Conservation (phyloP, 2,888 invertebrate species). For the Neoaliturus tenellus region DNA sequence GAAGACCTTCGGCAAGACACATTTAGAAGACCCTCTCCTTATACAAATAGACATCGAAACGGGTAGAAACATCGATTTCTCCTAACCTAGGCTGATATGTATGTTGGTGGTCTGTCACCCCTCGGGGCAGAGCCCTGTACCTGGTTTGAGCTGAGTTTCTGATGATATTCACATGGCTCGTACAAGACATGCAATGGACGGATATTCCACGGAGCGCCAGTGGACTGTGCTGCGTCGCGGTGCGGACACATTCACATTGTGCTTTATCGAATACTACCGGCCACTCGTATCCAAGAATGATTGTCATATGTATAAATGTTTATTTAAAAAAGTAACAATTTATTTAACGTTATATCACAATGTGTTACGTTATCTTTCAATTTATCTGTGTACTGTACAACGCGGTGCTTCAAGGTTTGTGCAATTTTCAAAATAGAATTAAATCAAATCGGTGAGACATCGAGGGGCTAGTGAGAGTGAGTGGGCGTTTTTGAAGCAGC, state of each 20-base stretch:
- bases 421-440: conserved; percentile 36
- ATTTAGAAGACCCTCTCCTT: conserved; percentile 55
- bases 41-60: conserved; percentile 57
- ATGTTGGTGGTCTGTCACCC: conserved; percentile 65
- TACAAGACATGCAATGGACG: conserved; percentile 65
- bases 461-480: conserved; percentile 41
- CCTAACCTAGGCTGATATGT: conserved; percentile 66
- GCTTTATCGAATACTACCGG: conserved; percentile 45
- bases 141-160: conserved; percentile 66
- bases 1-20: conserved; percentile 52
- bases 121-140: conserved; percentile 64
- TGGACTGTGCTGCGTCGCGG: conserved; percentile 46
- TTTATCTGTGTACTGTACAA: conserved; percentile 40
- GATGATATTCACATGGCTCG: conserved; percentile 59
- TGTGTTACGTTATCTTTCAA: conserved; percentile 38
- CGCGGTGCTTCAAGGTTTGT: conserved; percentile 19
- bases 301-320: conserved; percentile 49
- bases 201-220: conserved; percentile 65
- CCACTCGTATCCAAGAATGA: conserved; percentile 45
- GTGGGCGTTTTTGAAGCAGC: conserved; percentile 28
- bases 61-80: conserved; percentile 64
- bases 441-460: conserved; percentile 37
- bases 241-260: conserved; percentile 37
- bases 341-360: conserved; percentile 43
- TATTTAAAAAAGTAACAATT: conserved; percentile 48